These are phyloP conservation scores for Ciona savignyi DNA, from an alignment of 23 tunicate species.

Conservation along the genomic window DNA sequence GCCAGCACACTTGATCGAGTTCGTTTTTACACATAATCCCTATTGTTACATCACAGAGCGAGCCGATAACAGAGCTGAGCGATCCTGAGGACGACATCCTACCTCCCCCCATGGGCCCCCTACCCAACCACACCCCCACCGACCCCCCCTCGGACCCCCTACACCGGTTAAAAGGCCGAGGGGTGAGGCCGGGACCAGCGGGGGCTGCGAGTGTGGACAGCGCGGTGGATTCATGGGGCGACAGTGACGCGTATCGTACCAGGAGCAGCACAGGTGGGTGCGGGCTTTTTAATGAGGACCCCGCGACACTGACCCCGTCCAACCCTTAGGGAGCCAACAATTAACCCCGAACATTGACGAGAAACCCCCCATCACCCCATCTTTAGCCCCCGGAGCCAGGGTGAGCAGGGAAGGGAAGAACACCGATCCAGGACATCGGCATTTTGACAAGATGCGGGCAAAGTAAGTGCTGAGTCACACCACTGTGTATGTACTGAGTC, in stretches of 20 bases:
- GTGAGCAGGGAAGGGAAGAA: slow-evolving; percentile 12
- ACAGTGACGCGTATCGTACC: slow-evolving; percentile 41
- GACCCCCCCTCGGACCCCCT: background rate
- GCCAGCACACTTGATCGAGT: no score
- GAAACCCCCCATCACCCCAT: background rate
- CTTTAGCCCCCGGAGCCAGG: background rate
- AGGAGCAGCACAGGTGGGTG: slow-evolving; percentile 40
- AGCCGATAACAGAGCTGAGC: slow-evolving; percentile 55
- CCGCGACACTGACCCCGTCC: background rate
- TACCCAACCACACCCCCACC: slow-evolving; percentile 26
- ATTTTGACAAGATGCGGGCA: slow-evolving; percentile 25
- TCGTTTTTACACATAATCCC: no score
- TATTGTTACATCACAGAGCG: slow-evolving; percentile 23
- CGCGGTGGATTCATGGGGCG: slow-evolving; percentile 86
- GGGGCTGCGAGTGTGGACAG: slow-evolving; percentile 91
- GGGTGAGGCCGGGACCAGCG: slow-evolving; percentile 79
- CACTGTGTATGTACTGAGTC: no score
- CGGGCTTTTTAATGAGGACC: background rate
- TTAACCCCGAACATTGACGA: background rate
- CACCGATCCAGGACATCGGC: slow-evolving; percentile 20
- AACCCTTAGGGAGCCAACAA: slow-evolving; percentile 13
- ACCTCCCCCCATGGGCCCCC: slow-evolving; percentile 62
- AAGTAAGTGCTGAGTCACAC: no score
- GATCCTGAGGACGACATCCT: slow-evolving; percentile 84
- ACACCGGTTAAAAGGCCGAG: slow-evolving; percentile 17